phyloP scores from a whole-genome alignment of 2,888 invertebrate species.

The Hyalella azteca region DNA sequence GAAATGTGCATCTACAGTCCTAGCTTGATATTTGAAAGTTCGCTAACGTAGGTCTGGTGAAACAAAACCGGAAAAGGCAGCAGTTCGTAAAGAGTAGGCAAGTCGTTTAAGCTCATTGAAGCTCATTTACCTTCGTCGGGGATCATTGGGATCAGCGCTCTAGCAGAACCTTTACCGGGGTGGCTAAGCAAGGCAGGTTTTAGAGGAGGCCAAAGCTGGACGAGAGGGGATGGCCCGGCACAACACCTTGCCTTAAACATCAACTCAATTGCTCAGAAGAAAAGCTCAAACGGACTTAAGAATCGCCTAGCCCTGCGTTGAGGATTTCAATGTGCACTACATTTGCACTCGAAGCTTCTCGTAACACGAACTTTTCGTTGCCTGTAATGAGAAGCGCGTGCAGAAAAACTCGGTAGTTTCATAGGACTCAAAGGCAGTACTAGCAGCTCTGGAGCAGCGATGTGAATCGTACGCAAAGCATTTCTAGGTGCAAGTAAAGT shows the following conservation, averaged over 20 bases:
- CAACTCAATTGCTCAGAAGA: conserved; percentile 1
- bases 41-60: not conserved
- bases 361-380: too few species aligned
- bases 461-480: too few species aligned
- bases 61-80: not conserved
- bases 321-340: not conserved
- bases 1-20: not conserved
- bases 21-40: not conserved
- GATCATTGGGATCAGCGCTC: conserved; percentile 29
- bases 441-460: too few species aligned
- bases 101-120: conserved; percentile 32
- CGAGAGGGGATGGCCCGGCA: not conserved
- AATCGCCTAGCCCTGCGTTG: not conserved
- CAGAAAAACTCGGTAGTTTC: too few species aligned
- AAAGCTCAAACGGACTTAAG: not conserved
- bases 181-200: conserved; percentile 6
- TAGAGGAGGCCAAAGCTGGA: not conserved
- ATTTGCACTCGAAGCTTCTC: not conserved
- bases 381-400: too few species aligned
- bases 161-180: conserved; percentile 2
- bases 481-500: too few species aligned
- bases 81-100: conserved; percentile 27
- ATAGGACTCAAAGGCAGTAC: too few species aligned
- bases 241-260: not conserved
- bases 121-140: conserved; percentile 34